Evolutionary conservation across 2,113 vertebrate genomes (phyloP).

Genomic region (Percopsis transmontana): DNA sequence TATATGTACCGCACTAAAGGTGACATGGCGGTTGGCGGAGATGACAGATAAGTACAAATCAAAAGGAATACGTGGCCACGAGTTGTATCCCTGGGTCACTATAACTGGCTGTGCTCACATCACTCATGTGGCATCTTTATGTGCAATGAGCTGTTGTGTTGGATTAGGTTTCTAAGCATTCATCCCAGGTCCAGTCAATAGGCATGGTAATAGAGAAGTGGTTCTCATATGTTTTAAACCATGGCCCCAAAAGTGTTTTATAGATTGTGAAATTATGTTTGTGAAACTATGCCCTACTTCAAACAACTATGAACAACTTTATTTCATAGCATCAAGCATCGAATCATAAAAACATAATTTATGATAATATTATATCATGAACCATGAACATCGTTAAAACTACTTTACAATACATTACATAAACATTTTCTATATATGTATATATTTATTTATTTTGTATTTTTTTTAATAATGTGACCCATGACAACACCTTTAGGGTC

Average conservation of each 20-base stretch:
- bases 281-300: too few species aligned
- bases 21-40: constrained; percentile 29
- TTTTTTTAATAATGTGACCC: too few species aligned
- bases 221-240: too few species aligned
- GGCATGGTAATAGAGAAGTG: neutral
- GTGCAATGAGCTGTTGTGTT: constrained; percentile 64
- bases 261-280: too few species aligned
- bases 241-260: too few species aligned
- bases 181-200: constrained; percentile 6
- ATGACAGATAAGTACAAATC: constrained; percentile 50
- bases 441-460: neutral
- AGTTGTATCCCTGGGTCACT: constrained; percentile 69
- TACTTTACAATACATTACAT: neutral
- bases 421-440: neutral
- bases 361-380: too few species aligned
- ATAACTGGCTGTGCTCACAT: constrained; percentile 67
- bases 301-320: too few species aligned
- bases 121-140: constrained; percentile 71
- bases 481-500: too few species aligned
- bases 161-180: constrained; percentile 69
- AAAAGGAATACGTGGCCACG: constrained; percentile 55
- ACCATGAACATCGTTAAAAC: too few species aligned
- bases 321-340: too few species aligned
- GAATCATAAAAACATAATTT: too few species aligned
- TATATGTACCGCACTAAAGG: constrained; percentile 20